Evolutionary conservation across 2,797 vertebrate genomes (phyloP), one percentile per base, ranked within the genome.

Genomic region (Melopsittacus undulatus): DNA sequence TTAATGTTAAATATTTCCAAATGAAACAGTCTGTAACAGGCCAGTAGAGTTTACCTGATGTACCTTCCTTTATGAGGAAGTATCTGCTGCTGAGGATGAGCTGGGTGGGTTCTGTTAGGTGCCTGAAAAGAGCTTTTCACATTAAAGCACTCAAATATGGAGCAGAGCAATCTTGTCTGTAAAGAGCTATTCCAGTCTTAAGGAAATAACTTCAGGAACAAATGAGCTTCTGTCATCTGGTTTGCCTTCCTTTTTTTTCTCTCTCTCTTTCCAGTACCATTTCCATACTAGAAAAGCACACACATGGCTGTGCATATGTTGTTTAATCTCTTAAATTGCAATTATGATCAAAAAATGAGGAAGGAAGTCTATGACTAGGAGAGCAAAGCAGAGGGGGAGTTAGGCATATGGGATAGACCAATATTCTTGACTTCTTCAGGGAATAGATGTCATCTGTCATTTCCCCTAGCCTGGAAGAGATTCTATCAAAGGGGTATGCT

Each of bases 311-410:
- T 80, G 66, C 94, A 85, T 95, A 94, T 95, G 95, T 95, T 96
- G 93, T 95, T 94, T 96, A 96, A 96, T 96, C 78, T 93, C 88
- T 89, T 94, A 95, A 96, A 96, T 94, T 96, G 95, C 67, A 94
- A 94, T 96, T 96, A 91, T 57, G 83, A 86, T 96, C 59, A 93
- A 97, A 96, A 96, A 95, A 95, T 84, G 67, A 94, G 88, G 95
- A 95, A 94, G 95, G 95, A 96, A 97, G 90, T 96, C 89, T 90
- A 82, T 70, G 78, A 76, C 90, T 77, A 61, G 83, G 78, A 91
- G 64, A 94, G 64, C 61, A 83, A 92, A 69, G 56, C 43, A 4
- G 9, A 52, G 82, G 22, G 66, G 80, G 20, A 90, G 59, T 69
- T 59, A 69, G 74, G 59, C 94, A 66, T 94, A 46, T 94, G 90